Evolutionary conservation across 2,888 invertebrate genomes (phyloP).

Genomic region (Idaea biselata): DNA sequence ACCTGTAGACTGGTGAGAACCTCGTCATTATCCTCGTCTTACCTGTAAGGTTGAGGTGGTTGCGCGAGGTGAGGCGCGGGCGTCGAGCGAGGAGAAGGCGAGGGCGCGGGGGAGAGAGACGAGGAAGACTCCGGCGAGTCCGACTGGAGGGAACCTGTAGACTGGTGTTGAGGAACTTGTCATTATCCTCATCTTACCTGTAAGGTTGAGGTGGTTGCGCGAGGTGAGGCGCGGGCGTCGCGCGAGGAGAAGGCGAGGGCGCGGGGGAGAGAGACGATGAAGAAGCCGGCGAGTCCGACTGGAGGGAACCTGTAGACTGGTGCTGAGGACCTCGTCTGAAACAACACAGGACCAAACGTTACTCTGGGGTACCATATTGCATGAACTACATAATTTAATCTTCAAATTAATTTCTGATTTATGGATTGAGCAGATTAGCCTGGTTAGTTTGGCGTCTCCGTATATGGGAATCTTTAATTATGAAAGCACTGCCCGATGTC

Average conservation of each 20-base stretch:
- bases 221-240: conserved; percentile 83
- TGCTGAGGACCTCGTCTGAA: conserved; percentile 84
- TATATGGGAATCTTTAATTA: no score
- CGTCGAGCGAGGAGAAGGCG: conserved; percentile 86
- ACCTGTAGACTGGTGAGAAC: conserved; percentile 72
- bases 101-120: conserved; percentile 91
- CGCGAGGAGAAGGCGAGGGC: conserved; percentile 87
- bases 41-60: conserved; percentile 58
- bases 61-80: conserved; percentile 79
- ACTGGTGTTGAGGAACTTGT: conserved; percentile 92
- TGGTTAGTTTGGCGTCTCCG: no score
- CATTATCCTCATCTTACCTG: conserved; percentile 50
- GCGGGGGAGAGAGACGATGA: conserved; percentile 92
- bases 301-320: conserved; percentile 85
- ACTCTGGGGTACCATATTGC: background rate
- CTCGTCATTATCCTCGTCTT: conserved; percentile 10
- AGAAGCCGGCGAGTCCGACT: conserved; percentile 91
- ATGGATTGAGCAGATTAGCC: no score
- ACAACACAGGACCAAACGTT: background rate
- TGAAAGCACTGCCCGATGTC: no score
- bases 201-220: conserved; percentile 51
- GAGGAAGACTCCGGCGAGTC: conserved; percentile 91
- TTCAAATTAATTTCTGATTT: no score
- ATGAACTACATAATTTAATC: no score
- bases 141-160: conserved; percentile 90